Evolutionary conservation across 2,888 invertebrate genomes (phyloP).

Genomic region (Strigamia crassipes): DNA sequence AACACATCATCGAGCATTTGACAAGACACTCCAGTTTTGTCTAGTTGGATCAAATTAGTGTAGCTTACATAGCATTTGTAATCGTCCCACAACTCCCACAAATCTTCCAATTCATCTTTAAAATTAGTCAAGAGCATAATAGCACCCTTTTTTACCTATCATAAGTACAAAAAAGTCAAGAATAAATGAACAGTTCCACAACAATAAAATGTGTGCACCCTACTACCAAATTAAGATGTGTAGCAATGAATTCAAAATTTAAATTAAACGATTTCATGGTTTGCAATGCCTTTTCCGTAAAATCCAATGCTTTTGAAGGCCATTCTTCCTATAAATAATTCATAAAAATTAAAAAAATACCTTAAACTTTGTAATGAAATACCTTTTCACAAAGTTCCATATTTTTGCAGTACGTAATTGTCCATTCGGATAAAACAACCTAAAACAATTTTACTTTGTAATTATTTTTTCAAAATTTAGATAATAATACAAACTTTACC

Average conservation of each 20-base stretch:
- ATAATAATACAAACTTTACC: background rate
- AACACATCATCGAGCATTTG: background rate
- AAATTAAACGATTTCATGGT: background rate
- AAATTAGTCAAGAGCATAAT: background rate
- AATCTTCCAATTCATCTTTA: background rate
- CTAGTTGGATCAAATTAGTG: background rate
- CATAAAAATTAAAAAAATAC: background rate
- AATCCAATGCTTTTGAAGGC: background rate
- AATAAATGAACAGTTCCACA: background rate
- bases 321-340: background rate
- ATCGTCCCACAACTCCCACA: background rate
- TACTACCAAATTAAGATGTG: background rate
- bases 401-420: background rate
- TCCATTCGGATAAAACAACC: background rate
- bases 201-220: background rate
- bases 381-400: background rate
- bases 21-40: background rate
- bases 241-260: background rate
- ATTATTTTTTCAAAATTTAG: background rate
- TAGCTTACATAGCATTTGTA: background rate
- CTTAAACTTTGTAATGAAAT: background rate
- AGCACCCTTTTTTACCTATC: background rate
- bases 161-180: background rate
- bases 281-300: background rate
- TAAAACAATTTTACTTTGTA: background rate